Conservation (phyloP, 2,888 invertebrate species). For the Drosophila stalkeri region DNA sequence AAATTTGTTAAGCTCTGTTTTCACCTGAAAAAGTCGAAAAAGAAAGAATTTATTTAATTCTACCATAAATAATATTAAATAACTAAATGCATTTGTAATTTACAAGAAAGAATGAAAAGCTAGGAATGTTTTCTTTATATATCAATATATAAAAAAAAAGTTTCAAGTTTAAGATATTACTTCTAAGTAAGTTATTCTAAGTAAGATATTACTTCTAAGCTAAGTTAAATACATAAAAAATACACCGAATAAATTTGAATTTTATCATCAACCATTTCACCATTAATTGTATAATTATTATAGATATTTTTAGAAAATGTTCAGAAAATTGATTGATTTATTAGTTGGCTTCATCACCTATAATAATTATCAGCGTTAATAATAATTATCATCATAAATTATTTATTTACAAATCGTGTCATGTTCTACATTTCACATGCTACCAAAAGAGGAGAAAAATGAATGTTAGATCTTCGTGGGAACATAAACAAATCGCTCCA, state of each 20-base stretch:
- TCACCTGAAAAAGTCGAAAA: conserved; percentile 13
- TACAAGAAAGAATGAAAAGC: neutral
- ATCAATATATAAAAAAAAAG: neutral
- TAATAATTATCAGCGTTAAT: no score
- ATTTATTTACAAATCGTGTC: conserved; percentile 33
- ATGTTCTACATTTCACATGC: conserved; percentile 30
- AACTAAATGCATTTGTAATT: neutral
- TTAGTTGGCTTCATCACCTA: no score
- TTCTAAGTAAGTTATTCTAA: no score
- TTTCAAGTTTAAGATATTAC: no score
- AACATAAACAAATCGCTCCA: conserved; percentile 62
- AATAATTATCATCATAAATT: neutral
- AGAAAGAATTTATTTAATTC: neutral
- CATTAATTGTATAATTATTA: no score
- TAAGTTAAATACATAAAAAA: no score
- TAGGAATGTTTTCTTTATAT: neutral
- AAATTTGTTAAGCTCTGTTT: conserved; percentile 21
- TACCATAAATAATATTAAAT: neutral
- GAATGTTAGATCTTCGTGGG: conserved; percentile 62
- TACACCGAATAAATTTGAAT: no score
- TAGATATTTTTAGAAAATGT: no score
- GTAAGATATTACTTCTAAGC: no score
- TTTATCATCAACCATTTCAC: no score
- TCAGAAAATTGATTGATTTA: no score
- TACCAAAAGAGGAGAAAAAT: conserved; percentile 31